phyloP scores from a whole-genome alignment of 2,888 invertebrate genomes.

The Drosophila lacicola region DNA sequence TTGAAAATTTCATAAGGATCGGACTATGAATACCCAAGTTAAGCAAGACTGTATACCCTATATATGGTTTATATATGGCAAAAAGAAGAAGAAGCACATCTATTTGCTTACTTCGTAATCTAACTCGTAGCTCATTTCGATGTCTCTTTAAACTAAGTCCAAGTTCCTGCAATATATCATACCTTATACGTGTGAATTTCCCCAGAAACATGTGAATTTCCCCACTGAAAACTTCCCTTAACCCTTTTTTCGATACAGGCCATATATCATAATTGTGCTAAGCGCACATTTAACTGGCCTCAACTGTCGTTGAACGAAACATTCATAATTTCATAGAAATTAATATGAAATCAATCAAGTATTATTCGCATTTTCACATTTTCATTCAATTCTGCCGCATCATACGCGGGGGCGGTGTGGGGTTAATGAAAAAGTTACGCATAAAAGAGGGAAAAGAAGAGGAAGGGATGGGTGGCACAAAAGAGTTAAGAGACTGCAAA shows the following conservation, averaged over 20 bases:
- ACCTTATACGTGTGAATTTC: background rate
- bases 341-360: constrained; percentile 78
- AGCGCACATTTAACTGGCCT: constrained; percentile 20
- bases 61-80: no score
- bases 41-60: no score
- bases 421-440: constrained; percentile 71
- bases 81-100: no score
- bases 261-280: constrained; percentile 47
- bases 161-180: no score
- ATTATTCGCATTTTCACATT: constrained; percentile 38
- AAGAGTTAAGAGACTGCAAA: constrained; percentile 45
- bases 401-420: constrained; percentile 55
- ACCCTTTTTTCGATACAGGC: background rate
- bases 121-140: no score
- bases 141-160: no score
- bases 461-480: background rate
- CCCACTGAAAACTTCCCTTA: background rate
- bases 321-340: constrained; percentile 68
- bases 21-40: no score
- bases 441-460: background rate
- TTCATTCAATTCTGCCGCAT: constrained; percentile 38
- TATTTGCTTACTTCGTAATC: no score
- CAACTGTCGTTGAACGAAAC: constrained; percentile 45
- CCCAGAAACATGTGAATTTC: background rate
- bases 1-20: no score